Evolutionary conservation across 2,113 vertebrate species (phyloP).

Genomic region (Eublepharis macularius): DNA sequence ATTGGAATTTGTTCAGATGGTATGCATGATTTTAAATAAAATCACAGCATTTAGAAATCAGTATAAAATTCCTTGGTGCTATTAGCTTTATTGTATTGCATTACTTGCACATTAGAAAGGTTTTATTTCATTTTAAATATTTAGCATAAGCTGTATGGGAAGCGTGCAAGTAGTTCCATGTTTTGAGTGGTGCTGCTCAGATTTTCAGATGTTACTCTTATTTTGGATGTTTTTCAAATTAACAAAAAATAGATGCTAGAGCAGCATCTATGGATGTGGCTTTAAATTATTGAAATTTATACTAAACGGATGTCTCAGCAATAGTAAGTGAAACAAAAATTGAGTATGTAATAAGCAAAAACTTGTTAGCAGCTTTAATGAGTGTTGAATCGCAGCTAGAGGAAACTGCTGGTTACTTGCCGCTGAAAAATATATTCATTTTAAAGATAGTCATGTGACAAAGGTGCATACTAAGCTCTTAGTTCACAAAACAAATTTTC

Average conservation of each 20-base stretch:
- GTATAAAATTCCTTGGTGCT: neutral
- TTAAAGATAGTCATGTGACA: slow-evolving; percentile 39
- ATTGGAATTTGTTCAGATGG: neutral
- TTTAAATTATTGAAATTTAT: slow-evolving; percentile 56
- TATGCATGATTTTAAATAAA: too few relatives aligned
- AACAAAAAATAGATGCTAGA: slow-evolving; percentile 8
- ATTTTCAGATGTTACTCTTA: neutral
- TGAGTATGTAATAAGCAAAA: slow-evolving; percentile 58
- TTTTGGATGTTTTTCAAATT: neutral
- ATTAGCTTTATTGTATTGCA: neutral
- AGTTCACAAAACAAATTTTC: slow-evolving; percentile 39
- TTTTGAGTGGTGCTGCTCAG: neutral
- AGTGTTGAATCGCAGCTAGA: slow-evolving; percentile 58
- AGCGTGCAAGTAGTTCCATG: neutral
- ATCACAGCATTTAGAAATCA: too few relatives aligned
- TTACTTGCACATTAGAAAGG: neutral
- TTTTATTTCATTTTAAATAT: neutral
- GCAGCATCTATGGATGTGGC: slow-evolving; percentile 1
- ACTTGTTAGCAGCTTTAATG: slow-evolving; percentile 58
- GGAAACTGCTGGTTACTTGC: slow-evolving; percentile 47
- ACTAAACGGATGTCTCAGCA: slow-evolving; percentile 49
- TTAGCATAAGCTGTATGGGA: neutral
- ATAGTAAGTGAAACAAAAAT: slow-evolving; percentile 57
- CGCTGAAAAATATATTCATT: slow-evolving; percentile 49
- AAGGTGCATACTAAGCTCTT: slow-evolving; percentile 40